phyloP scores from a whole-genome alignment of 1,140 invertebrate species.

The Hestina assimilis region DNA sequence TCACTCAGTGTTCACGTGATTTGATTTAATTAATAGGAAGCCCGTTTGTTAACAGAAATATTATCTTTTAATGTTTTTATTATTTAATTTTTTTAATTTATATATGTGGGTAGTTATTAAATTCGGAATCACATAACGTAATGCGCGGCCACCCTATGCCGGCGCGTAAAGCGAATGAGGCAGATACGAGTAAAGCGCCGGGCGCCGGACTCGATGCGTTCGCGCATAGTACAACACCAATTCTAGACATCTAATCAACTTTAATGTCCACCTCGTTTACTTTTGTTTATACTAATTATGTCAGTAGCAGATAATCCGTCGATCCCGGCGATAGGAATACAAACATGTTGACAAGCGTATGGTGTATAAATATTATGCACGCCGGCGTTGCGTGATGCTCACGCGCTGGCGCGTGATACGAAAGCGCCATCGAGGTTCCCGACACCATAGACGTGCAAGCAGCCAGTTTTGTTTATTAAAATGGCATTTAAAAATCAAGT shows the following conservation, averaged over 20 bases:
- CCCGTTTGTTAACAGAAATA: not conserved
- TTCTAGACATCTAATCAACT: constrained; percentile 50
- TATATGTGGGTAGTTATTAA: constrained; percentile 48
- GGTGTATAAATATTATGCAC: constrained; percentile 55
- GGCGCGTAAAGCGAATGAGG: constrained; percentile 56
- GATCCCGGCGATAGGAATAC: constrained; percentile 41
- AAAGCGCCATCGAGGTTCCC: constrained; percentile 44
- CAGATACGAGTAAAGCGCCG: constrained; percentile 17
- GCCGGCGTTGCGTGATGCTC: constrained; percentile 48
- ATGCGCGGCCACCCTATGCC: constrained; percentile 49
- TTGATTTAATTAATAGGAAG: constrained; percentile 7
- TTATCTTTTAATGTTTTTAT: not conserved
- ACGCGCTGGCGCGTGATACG: constrained; percentile 49
- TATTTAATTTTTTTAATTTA: constrained; percentile 3
- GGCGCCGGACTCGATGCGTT: constrained; percentile 23
- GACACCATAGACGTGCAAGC: constrained; percentile 28
- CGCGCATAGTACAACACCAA: constrained; percentile 41
- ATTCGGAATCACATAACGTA: constrained; percentile 21
- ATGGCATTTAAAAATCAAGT: constrained; percentile 26
- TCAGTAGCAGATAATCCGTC: constrained; percentile 42
- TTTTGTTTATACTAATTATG: constrained; percentile 48
- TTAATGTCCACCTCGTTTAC: constrained; percentile 41
- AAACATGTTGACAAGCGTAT: constrained; percentile 25
- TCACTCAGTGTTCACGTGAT: constrained; percentile 46
- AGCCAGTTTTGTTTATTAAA: constrained; percentile 25